Evolutionary conservation across 2,888 invertebrate species (phyloP), one percentile per base, ranked within the genome.

Genomic region (Drosophila atroscutellata): DNA sequence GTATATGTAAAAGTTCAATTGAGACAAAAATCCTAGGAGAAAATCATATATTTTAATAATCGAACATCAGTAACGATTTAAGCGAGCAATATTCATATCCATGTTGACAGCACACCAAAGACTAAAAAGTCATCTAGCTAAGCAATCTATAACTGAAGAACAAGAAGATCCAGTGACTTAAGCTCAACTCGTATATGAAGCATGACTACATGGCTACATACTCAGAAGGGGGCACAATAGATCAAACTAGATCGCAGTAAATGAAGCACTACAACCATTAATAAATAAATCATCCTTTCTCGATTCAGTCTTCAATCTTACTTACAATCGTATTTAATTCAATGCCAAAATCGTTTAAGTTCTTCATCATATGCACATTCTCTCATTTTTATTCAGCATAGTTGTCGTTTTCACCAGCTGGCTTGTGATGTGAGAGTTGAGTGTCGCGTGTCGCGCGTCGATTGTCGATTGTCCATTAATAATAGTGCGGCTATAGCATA

Each of bases 401-500:
- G 26, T 36, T 39, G 39, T 39, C 56, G 56, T 56, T 56, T 56
- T 56, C 39, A 56, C 56, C 56, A 56, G 5, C n/a, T 55, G 37
- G 2, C 56, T 28, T 28, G 39, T n/a, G n/a, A 28, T 66, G 67
- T 67, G 67, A 62, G 70, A 68, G 45, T 45, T 4, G 45, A 5
- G 45, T 45, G 9, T 5, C 11, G 67, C 9, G 3, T 32, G 45
- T 45, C 7, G 45, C 2, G 2, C 2, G 45, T 45, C 4, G 45
- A 1, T 0, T 36, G 57, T 36, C 47, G 49, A 68, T 68, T 68
- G 50, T 51, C 69, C 69, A 68, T 26, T 52, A 42, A 39, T 56
- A n/a, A 56, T 45, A 56, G 39, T 39, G 45, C 24, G 24, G n/a
- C 2, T 15, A 30, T 20, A 39, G 39, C 37, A 56, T 62, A 78